Base-by-base conservation (phyloP, 92 coral and sea anemone species). In the Actinostola sp. region DNA sequence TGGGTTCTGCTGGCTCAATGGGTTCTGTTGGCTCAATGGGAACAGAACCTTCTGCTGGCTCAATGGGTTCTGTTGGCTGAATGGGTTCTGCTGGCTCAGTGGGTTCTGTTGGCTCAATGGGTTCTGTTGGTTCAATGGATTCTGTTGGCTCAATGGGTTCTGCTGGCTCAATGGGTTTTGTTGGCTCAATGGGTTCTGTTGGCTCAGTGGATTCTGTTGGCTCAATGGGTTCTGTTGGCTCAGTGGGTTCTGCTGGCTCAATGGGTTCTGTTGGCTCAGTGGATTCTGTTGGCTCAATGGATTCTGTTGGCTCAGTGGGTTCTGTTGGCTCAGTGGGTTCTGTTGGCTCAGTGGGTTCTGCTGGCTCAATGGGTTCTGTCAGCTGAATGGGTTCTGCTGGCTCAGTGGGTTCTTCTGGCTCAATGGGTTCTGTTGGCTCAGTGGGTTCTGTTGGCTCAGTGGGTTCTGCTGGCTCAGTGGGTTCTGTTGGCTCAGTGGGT, bases 151-250 rank as follows among this genome's bases (percentile, higher is more conserved):
- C 62, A 20, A 29, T 34, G n/a, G 75, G 69, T 31, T 73, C 58
- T 19, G 73, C 0, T 46, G 8, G 7, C 4, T 46, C 53, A 46
- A 17, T 13, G 5, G 17, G 53, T 46, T 46, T 17, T 16, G 19
- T 16, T 46, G 53, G 7, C 19, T 39, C 64, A 7, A 36, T 44
- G 11, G 77, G 71, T 28, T 70, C 78, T 0, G 84, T 61, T 9
- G 80, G 71, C 36, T 79, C 79, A 14, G 84, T 78, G 6, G 79
- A 80, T 30, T 81, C 86, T 25, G 76, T 45, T n/a, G 85, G 73
- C 17, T 66, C 74, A 41, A 76, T 69, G 0, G 77, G 84, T 27
- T 65, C 83, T 0, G 76, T 45, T 16, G 76, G 59, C 26, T 67
- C 77, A 24, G 84, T 24, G 3, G 61, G 82, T 42, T 65, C 73